Conservation (phyloP, 2,113 vertebrate species). For the Nettapus auritus region DNA sequence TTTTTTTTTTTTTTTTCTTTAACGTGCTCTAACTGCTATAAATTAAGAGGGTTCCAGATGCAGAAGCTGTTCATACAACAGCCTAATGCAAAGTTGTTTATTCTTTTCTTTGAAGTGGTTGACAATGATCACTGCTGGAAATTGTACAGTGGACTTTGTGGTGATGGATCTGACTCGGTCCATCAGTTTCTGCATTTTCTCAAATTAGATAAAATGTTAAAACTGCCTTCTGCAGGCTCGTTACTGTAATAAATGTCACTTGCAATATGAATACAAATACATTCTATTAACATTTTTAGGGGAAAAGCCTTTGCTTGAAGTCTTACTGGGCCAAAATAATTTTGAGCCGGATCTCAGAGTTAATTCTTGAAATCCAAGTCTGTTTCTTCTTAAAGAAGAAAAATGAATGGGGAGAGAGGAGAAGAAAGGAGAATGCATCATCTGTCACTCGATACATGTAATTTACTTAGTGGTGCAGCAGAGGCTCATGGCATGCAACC, state of each 20-base stretch:
- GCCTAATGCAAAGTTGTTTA: not conserved
- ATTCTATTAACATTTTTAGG: not conserved
- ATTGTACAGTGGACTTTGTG: rapidly evolving
- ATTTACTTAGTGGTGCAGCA: not conserved
- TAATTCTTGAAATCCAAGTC: not conserved
- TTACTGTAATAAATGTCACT: not conserved
- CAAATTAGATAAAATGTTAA: not conserved
- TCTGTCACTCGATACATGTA: not conserved
- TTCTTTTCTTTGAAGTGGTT: not conserved
- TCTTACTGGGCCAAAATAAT: not conserved
- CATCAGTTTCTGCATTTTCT: not conserved
- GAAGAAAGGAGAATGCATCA: not conserved
- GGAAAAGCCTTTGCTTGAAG: not conserved
- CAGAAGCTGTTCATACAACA: not conserved
- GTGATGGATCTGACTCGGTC: not conserved
- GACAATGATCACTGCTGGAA: not conserved
- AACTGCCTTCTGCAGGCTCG: not conserved
- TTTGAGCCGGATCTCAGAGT: not conserved
- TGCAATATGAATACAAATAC: not conserved
- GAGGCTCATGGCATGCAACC: not conserved
- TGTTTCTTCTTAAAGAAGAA: not conserved
- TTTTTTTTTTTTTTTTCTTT: not conserved
- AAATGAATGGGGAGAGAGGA: not conserved
- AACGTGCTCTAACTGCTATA: not conserved
- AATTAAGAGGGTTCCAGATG: not conserved